These are phyloP conservation scores for Formica aserva DNA, from an alignment of 2,888 invertebrate genomes.

Conservation along the genomic window DNA sequence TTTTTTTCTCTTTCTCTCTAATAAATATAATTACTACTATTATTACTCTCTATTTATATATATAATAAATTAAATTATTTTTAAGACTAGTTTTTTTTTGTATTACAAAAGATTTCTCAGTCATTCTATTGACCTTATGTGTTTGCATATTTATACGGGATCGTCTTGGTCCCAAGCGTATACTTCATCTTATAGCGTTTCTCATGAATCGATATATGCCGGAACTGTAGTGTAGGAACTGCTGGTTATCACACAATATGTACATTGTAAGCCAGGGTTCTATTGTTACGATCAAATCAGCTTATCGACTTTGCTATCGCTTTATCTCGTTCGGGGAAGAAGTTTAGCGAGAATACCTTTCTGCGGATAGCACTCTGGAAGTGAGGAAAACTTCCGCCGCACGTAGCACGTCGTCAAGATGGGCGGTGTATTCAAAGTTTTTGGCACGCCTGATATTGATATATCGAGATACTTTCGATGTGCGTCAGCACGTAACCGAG, in stretches of 20 bases:
- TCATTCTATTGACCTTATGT: constrained; percentile 15
- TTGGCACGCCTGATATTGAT: constrained; percentile 78
- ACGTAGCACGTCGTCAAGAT: constrained; percentile 58
- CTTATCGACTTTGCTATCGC: constrained; percentile 67
- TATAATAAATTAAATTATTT: neutral
- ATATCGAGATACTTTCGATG: constrained; percentile 76
- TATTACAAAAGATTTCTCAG: constrained; percentile 1
- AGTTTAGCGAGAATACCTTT: constrained; percentile 65
- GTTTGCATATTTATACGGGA: constrained; percentile 45
- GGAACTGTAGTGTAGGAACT: constrained; percentile 39
- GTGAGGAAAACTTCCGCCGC: constrained; percentile 66
- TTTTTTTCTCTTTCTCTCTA: neutral
- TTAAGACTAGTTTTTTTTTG: neutral
- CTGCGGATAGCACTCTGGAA: constrained; percentile 58
- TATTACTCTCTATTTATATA: neutral
- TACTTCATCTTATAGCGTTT: constrained; percentile 41
- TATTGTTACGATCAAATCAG: constrained; percentile 63
- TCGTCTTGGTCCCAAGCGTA: constrained; percentile 30
- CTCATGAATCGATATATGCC: constrained; percentile 50
- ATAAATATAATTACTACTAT: neutral
- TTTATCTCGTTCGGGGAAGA: constrained; percentile 56
- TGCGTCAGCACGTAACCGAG: constrained; percentile 71
- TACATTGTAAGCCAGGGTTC: constrained; percentile 50
- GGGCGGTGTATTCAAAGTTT: constrained; percentile 76
- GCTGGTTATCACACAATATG: constrained; percentile 53